Evolutionary conservation across 2,113 vertebrate genomes (phyloP).

Genomic region (Psilopsiagon aymara): DNA sequence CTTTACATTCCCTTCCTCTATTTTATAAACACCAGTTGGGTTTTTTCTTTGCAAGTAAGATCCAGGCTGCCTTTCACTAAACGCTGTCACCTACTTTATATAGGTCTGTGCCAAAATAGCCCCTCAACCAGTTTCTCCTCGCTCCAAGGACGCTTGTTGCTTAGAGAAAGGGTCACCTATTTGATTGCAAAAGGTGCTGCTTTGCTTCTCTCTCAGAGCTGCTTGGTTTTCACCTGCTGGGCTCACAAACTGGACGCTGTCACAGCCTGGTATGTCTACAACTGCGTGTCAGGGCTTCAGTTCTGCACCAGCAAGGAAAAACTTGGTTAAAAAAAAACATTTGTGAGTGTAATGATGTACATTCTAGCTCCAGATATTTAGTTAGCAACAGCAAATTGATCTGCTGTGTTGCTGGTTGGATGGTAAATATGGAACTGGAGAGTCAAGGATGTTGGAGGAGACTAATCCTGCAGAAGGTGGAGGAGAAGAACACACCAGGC

Average conservation of each 20-base stretch:
- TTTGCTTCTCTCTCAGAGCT: neutral
- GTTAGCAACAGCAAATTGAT: neutral
- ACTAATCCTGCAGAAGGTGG: neutral
- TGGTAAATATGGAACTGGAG: neutral
- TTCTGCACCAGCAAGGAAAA: neutral
- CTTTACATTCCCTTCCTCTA: constrained; percentile 46
- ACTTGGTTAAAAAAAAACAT: neutral
- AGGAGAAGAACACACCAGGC: neutral
- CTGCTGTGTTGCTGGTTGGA: neutral
- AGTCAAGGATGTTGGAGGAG: neutral
- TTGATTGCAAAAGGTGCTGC: constrained; percentile 2
- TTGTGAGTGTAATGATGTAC: neutral
- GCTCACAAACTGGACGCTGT: neutral
- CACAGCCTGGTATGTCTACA: neutral
- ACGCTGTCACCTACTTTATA: neutral
- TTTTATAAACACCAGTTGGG: constrained; percentile 42
- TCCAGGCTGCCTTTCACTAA: neutral
- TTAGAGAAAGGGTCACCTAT: constrained; percentile 4
- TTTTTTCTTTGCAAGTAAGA: neutral
- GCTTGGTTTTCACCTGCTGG: neutral
- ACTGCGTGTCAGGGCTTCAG: neutral
- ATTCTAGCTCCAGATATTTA: neutral
- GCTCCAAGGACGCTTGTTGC: neutral
- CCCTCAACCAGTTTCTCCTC: neutral
- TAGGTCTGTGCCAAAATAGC: neutral